Conservation (phyloP, 2,113 vertebrate genomes). For the Kryptolebias marmoratus region DNA sequence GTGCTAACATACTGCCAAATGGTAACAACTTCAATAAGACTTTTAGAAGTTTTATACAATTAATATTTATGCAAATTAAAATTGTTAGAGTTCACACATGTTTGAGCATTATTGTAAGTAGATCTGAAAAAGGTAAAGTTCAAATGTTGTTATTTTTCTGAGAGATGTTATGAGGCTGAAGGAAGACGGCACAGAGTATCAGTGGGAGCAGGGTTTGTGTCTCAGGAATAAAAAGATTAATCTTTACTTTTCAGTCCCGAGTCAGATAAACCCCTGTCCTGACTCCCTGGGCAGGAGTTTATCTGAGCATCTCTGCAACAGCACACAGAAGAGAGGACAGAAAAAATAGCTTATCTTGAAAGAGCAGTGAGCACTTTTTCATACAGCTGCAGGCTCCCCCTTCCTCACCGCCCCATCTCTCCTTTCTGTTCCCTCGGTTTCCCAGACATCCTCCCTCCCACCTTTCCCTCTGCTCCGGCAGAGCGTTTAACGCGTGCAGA, state of each 20-base stretch:
- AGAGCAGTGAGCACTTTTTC: conserved; percentile 78
- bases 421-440: conserved; percentile 48
- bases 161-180: background rate
- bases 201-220: conserved; percentile 32
- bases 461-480: conserved; percentile 59
- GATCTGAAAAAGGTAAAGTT: too few species aligned
- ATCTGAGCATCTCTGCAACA: conserved; percentile 59
- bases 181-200: conserved; percentile 5
- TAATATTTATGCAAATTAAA: too few species aligned
- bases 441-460: conserved; percentile 43
- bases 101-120: too few species aligned
- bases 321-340: conserved; percentile 51
- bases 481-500: conserved; percentile 79
- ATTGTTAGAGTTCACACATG: too few species aligned
- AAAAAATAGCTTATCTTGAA: conserved; percentile 80
- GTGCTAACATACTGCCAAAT: too few species aligned
- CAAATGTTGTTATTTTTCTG: too few species aligned
- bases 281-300: conserved; percentile 60
- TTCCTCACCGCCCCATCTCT: conserved; percentile 50
- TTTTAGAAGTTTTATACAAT: too few species aligned
- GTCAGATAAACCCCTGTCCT: conserved; percentile 65
- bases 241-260: conserved; percentile 66
- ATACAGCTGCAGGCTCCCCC: conserved; percentile 77
- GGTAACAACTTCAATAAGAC: too few species aligned
- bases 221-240: conserved; percentile 60